Evolutionary conservation across 37 sponge, comb jelly and placozoan genomes (phyloP), one percentile per base, ranked within the genome.

Genomic region (Halichondria panicea): DNA sequence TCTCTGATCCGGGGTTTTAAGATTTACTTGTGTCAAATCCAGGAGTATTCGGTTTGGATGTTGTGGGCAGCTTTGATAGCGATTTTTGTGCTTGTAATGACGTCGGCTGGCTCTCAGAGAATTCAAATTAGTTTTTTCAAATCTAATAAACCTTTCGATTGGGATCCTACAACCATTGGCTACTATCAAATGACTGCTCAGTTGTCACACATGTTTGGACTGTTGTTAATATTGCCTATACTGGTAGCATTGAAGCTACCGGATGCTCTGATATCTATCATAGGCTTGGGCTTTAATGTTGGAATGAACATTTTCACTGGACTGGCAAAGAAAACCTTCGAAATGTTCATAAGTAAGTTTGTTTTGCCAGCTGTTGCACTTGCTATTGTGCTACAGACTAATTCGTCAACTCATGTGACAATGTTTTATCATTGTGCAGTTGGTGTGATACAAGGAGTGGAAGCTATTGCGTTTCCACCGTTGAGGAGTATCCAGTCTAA

Each of bases 281-380:
- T 89, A 25, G 74, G 84, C 0, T 24, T 83, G 25, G 6, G 61
- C 4, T 53, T 80, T 30, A 44, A 46, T 53, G 36, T 38, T 30
- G 48, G 40, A 25, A 74, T 73, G 50, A 35, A 72, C 42, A 22
- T 83, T 0, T 55, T 83, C 4, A 74, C 48, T 1, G 69, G 68
- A 3, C 68, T 71, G 36, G 42, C 50, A 25, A 6, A 45, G 21
- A 1, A 1, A 1, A 61, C 68, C 7, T 89, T 72, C 65, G 41
- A 83, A 46, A 74, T 89, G 63, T 89, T 79, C 42, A 38, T 79
- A 30, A 45, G 89, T 89, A 74, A 74, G 84, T 50, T 54, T 24
- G 19, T 7, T 48, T 18, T 15, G 52, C 15, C n/a, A n/a, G n/a
- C n/a, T n/a, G n/a, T n/a, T n/a, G n/a, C n/a, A n/a, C n/a, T n/a